Conservation (phyloP, 2,797 vertebrate species). For the Cryptoblepharus egeriae region DNA sequence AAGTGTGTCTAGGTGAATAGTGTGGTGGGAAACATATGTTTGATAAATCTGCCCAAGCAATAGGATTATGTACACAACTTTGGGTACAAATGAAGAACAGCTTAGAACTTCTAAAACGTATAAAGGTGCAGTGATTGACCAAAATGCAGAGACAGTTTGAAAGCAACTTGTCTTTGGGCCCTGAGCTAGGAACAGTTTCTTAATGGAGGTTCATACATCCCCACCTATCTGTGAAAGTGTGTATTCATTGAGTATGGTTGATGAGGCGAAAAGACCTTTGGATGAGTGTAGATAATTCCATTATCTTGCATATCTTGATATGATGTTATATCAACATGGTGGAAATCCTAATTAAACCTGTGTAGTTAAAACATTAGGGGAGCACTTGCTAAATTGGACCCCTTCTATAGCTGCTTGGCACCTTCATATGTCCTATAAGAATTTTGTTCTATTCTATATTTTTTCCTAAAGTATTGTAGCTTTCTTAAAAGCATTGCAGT, state of each 20-base stretch:
- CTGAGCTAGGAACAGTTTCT: not conserved
- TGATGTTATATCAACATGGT: not conserved
- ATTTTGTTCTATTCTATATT: accelerated
- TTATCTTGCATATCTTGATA: not conserved
- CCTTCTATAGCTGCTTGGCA: not conserved
- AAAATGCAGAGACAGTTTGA: not conserved
- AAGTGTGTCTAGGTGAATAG: no score
- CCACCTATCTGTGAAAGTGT: not conserved
- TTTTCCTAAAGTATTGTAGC: no score
- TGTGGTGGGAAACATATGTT: not conserved
- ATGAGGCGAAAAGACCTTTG: no score
- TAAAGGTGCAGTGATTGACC: not conserved
- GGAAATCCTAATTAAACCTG: not conserved
- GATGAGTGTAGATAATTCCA: not conserved
- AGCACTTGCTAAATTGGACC: not conserved
- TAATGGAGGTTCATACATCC: not conserved
- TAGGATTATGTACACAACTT: not conserved
- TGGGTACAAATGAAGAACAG: not conserved
- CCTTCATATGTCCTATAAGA: not conserved
- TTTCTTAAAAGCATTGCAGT: accelerated
- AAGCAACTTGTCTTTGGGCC: no score
- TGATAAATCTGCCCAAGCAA: not conserved
- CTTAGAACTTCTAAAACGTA: not conserved
- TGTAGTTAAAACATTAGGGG: not conserved
- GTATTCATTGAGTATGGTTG: no score